Conservation (phyloP, 2,797 vertebrate genomes). For the Parauchenoglanis ngamensis region DNA sequence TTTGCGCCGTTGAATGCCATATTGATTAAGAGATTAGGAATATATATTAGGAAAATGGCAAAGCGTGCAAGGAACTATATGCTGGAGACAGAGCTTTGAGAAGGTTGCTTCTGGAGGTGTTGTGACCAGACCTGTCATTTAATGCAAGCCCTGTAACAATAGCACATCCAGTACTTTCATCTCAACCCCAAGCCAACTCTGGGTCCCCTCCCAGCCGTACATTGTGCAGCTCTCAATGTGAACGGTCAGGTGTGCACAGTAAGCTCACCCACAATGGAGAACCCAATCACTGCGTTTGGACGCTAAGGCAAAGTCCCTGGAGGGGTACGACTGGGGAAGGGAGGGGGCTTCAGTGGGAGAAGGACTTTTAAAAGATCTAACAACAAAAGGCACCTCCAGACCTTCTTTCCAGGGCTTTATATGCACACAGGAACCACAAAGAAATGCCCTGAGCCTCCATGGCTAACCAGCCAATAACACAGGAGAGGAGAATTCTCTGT, state of each 20-base stretch:
- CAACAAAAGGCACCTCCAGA: constrained; percentile 36
- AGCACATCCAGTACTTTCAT: constrained; percentile 8
- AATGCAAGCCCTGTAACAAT: constrained; percentile 31
- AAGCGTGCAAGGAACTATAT: background rate
- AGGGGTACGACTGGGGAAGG: constrained; percentile 56
- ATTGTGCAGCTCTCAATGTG: constrained; percentile 39
- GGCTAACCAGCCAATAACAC: constrained; percentile 38
- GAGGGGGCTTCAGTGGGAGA: constrained; percentile 24
- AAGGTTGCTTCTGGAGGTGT: constrained; percentile 18
- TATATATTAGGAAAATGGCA: too few species aligned
- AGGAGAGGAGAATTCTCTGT: constrained; percentile 20
- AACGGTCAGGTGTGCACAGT: constrained; percentile 43
- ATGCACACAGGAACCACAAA: constrained; percentile 37
- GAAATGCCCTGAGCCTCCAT: background rate
- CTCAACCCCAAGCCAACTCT: constrained; percentile 22
- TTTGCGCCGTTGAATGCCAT: background rate
- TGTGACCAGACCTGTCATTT: constrained; percentile 36
- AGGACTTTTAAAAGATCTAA: constrained; percentile 34
- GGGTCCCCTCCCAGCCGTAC: constrained; percentile 27
- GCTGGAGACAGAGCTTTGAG: background rate
- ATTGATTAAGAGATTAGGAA: constrained; percentile 14
- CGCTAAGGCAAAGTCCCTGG: constrained; percentile 52
- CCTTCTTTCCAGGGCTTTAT: background rate
- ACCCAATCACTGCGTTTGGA: constrained; percentile 64
- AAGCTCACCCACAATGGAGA: constrained; percentile 61